phyloP scores from a whole-genome alignment of 1,140 invertebrate genomes.

The Magallana ariakensis region DNA sequence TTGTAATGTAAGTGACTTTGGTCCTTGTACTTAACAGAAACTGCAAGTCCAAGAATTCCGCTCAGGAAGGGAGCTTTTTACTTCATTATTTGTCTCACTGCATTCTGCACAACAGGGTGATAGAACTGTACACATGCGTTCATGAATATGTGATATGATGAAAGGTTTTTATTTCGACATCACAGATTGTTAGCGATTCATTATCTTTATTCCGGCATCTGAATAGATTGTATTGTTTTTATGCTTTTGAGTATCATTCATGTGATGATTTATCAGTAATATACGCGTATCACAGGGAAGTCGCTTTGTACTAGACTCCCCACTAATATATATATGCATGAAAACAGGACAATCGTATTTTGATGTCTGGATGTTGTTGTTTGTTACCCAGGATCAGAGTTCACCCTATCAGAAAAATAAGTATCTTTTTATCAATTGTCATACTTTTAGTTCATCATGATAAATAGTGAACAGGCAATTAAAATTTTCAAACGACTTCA shows the following conservation, averaged over 20 bases:
- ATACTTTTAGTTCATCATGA: conserved; percentile 50
- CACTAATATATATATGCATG: not conserved
- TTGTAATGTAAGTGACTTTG: too few relatives aligned
- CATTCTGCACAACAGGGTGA: conserved; percentile 15
- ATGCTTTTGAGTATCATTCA: conserved; percentile 19
- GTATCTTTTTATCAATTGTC: conserved; percentile 44
- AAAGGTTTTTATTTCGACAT: conserved; percentile 25
- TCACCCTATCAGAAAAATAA: conserved; percentile 37
- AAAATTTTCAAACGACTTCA: conserved; percentile 46
- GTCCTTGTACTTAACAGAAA: not conserved
- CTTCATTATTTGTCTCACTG: not conserved
- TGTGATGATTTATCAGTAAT: conserved; percentile 38
- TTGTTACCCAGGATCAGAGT: conserved; percentile 33
- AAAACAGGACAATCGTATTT: conserved; percentile 43
- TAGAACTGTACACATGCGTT: conserved; percentile 2
- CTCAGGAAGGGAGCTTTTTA: conserved; percentile 27
- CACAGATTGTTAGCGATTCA: conserved; percentile 26
- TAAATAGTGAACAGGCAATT: conserved; percentile 51
- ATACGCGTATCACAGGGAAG: not conserved
- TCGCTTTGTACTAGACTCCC: conserved; percentile 1
- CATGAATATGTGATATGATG: conserved; percentile 16
- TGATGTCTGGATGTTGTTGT: conserved; percentile 38
- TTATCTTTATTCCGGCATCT: conserved; percentile 27
- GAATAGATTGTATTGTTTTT: conserved; percentile 34
- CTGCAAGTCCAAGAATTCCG: conserved; percentile 16